Percentiles rank a stretch among this genome's conserved stretches.
Conservation (phyloP, 2,888 invertebrate genomes). For the Ceramica pisi region DNA sequence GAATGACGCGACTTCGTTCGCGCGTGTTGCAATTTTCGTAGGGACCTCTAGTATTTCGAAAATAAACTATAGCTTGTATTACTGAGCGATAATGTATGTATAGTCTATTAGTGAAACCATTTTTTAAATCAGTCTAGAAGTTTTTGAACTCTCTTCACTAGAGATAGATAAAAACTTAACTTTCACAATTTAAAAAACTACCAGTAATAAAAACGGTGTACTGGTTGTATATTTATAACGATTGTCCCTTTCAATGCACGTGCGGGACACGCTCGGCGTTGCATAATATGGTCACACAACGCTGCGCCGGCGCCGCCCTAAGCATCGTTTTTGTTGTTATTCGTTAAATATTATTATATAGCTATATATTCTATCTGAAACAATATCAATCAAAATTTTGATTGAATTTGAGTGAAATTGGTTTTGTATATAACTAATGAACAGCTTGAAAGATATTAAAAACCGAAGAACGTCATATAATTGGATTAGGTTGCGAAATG, state of each 20-base stretch:
- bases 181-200: neutral
- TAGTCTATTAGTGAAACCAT: too few species aligned
- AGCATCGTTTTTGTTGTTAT: constrained; percentile 43
- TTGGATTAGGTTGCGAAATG: too few species aligned
- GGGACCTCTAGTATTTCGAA: too few species aligned
- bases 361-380: neutral
- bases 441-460: too few species aligned
- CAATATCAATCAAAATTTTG: neutral
- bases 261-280: constrained; percentile 67
- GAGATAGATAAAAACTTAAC: neutral
- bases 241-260: constrained; percentile 60
- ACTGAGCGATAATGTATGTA: too few species aligned
- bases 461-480: too few species aligned
- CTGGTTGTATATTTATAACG: constrained; percentile 16
- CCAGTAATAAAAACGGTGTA: neutral
- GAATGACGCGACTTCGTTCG: neutral
- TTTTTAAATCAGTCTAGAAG: too few species aligned
- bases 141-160: too few species aligned
- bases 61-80: too few species aligned
- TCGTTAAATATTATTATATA: constrained; percentile 25
- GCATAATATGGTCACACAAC: constrained; percentile 79
- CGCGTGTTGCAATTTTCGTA: too few species aligned
- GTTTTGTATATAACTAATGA: too few species aligned
- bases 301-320: constrained; percentile 71
- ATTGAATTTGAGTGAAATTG: constrained; percentile 12